A percentile compares a stretch with the other conserved stretches of the same genome.
Evolutionary conservation across 2,113 vertebrate genomes (phyloP).

Genomic region (Solenodon paradoxus): DNA sequence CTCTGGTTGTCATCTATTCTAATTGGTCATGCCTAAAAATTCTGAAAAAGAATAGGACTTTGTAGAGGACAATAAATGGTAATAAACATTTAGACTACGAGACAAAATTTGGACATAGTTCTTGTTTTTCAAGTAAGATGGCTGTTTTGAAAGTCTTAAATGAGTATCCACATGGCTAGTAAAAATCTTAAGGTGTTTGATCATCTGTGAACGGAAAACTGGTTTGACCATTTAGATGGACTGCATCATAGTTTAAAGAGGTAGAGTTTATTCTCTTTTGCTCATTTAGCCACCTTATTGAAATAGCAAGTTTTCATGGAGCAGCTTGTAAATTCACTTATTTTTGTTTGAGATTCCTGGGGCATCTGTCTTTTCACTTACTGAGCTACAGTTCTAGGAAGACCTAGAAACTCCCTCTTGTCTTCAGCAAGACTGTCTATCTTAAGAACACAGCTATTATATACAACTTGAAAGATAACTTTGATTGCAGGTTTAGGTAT

Average conservation of each 20-base stretch:
- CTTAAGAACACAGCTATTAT: conserved; percentile 27
- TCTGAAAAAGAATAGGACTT: background rate
- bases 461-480: conserved; percentile 36
- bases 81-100: background rate
- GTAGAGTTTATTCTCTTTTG: background rate
- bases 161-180: background rate
- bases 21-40: background rate
- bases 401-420: background rate
- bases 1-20: background rate
- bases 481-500: background rate
- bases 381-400: conserved; percentile 11
- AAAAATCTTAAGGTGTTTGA: background rate
- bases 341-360: conserved; percentile 63
- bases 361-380: conserved; percentile 67
- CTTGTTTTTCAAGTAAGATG: conserved; percentile 1
- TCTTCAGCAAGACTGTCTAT: background rate
- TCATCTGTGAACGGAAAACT: conserved; percentile 36
- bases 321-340: conserved; percentile 53
- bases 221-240: background rate
- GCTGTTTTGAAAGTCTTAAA: conserved; percentile 27
- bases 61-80: background rate
- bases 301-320: conserved; percentile 34
- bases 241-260: background rate
- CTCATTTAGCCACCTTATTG: background rate
- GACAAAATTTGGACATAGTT: background rate